A percentile compares a stretch with the other conserved stretches of the same genome.
phyloP scores from a whole-genome alignment of 2,888 invertebrate species.

The Conomelus anceps region DNA sequence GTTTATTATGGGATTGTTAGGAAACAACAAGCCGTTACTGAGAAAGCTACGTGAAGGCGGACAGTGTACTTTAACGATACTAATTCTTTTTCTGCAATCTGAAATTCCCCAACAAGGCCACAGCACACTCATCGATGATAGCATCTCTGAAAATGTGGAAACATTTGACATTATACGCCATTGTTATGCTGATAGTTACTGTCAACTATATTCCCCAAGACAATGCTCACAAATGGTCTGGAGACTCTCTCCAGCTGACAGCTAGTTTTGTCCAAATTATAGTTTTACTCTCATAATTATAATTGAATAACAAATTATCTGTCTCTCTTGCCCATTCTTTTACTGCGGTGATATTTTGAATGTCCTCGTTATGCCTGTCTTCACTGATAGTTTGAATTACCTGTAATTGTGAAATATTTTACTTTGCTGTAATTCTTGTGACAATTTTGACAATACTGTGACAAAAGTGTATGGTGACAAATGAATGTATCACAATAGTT shows the following conservation, averaged over 20 bases:
- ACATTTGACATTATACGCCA: neutral
- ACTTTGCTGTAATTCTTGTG: neutral
- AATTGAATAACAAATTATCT: neutral
- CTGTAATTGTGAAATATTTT: neutral
- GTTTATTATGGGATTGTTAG: neutral
- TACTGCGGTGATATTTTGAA: neutral
- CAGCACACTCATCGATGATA: neutral
- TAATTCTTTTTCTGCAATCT: neutral
- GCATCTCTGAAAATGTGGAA: neutral
- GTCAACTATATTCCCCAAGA: neutral
- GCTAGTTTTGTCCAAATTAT: neutral
- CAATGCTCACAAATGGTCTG: neutral
- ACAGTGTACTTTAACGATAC: neutral
- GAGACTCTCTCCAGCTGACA: neutral
- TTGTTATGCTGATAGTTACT: neutral
- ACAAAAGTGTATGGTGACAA: neutral
- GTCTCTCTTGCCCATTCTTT: neutral
- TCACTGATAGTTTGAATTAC: neutral
- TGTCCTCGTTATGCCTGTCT: neutral
- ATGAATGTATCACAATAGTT: neutral
- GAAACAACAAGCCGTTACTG: neutral
- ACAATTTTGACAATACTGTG: neutral
- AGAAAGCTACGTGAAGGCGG: neutral
- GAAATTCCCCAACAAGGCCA: neutral
- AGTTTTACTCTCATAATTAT: neutral